Percentiles rank a stretch among this genome's conserved stretches.
These are phyloP conservation scores for Glossosoma conforme DNA, from an alignment of 1,140 invertebrate species.

Conservation along the genomic window DNA sequence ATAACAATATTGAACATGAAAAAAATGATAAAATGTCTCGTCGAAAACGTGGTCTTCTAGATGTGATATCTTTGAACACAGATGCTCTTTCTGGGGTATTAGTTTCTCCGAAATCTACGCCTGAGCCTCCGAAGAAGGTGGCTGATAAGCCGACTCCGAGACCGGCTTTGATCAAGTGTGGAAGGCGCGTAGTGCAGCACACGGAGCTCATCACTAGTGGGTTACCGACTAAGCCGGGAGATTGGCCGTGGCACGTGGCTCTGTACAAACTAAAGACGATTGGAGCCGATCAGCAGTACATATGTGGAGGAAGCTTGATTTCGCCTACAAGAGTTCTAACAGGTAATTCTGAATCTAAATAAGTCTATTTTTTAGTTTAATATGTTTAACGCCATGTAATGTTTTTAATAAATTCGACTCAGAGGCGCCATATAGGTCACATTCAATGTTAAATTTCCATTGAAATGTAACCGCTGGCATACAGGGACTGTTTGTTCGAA, in stretches of 20 bases:
- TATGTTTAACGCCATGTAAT: no score
- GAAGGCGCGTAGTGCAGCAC: slow-evolving; percentile 37
- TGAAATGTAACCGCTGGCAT: no score
- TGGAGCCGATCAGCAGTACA: slow-evolving; percentile 34
- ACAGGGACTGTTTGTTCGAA: no score
- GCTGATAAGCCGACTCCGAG: no score
- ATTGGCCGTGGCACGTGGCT: slow-evolving; percentile 88
- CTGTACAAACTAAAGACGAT: slow-evolving; percentile 67
- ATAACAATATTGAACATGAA: no score
- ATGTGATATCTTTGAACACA: slow-evolving; percentile 4
- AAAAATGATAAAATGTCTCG: no score
- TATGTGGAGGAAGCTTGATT: slow-evolving; percentile 45
- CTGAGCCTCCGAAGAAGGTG: not conserved
- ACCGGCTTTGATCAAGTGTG: no score
- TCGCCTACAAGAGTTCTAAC: slow-evolving; percentile 42
- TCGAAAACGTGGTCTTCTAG: not conserved
- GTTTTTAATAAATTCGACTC: no score
- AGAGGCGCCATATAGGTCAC: no score
- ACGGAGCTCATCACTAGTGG: slow-evolving; percentile 39
- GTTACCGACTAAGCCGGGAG: slow-evolving; percentile 53
- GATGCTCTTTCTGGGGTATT: not conserved
- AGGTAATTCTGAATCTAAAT: slow-evolving; percentile 34
- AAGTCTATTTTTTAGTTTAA: no score
- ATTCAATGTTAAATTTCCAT: no score
- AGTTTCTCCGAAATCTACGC: not conserved